phyloP scores from a whole-genome alignment of 2,888 invertebrate genomes.

The Chloroclystis v-ata region DNA sequence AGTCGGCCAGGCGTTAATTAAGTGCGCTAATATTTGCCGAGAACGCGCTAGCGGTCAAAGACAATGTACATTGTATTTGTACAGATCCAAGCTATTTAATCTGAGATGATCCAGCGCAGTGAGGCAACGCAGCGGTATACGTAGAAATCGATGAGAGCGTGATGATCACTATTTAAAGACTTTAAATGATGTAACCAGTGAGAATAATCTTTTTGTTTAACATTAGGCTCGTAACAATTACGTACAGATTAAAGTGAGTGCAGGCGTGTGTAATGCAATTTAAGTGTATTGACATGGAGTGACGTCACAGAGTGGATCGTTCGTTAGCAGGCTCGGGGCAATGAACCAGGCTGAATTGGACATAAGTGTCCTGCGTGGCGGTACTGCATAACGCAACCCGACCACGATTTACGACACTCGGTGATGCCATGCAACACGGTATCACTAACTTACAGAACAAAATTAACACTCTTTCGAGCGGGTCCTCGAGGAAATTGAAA shows the following conservation, averaged over 20 bases:
- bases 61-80: conserved; percentile 41
- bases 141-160: conserved; percentile 10
- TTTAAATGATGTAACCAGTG: conserved; percentile 23
- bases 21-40: conserved; percentile 65
- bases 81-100: conserved; percentile 23
- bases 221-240: conserved; percentile 29
- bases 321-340: conserved; percentile 60
- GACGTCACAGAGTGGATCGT: conserved; percentile 63
- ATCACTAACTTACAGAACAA: conserved; percentile 6
- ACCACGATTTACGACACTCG: conserved; percentile 58
- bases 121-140: conserved; percentile 9
- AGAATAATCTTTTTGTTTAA: conserved; percentile 27
- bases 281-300: conserved; percentile 61
- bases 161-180: background rate
- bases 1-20: conserved; percentile 65
- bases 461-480: conserved; percentile 3
- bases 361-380: conserved; percentile 66
- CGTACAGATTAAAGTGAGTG: conserved; percentile 27
- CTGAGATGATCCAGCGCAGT: conserved; percentile 19
- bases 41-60: conserved; percentile 47
- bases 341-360: conserved; percentile 72
- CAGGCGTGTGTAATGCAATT: conserved; percentile 46
- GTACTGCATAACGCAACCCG: conserved; percentile 48
- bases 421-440: conserved; percentile 28
- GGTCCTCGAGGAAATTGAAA: conserved; percentile 2